Evolutionary conservation across 2,797 vertebrate genomes (phyloP), one percentile per base, ranked within the genome.

Genomic region (Tauraco hartlaubi): DNA sequence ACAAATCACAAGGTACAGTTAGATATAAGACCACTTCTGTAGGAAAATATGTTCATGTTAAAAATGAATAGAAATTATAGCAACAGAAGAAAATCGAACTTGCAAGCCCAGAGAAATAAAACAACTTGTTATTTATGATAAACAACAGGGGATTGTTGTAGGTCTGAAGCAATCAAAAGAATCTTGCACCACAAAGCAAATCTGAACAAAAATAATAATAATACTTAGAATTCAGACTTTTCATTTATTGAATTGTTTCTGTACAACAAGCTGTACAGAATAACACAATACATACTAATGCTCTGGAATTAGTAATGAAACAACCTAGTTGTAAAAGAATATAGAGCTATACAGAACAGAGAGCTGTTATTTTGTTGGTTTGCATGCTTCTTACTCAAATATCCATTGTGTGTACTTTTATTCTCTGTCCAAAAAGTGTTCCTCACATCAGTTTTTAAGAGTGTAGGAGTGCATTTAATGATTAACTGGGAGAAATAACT

Each of bases 241-340:
- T 96, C 96, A 96, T 95, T 97, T 96, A 93, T 94, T 87, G 94
- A 95, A 97, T 96, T 96, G 91, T 96, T 95, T 97, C 96, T 95
- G 94, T 96, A 93, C 94, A 96, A 96, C 95, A 96, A 95, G 88
- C 90, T 89, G 87, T 87, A 94, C 80, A 95, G 88, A 94, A 93
- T 76, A 95, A 85, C 88, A 97, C 94, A 97, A 97, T 97, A 82
- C 61, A 72, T 85, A 54, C 93, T 97, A 95, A 97, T 96, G 83
- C 67, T 95, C 83, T 90, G 63, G 77, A 91, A 95, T 96, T 94
- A 94, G 79, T 84, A 92, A 85, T 90, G 90, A 92, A 96, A 96
- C 77, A 88, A 94, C 94, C 77, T 94, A 88, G 83, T 31, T 92
- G 49, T 95, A 80, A 93, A 82, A 67, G 61, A 90, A 92, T 92